Evolutionary conservation across 2,888 invertebrate genomes (phyloP), one percentile per base, ranked within the genome.

Genomic region (Philereme vetulata): DNA sequence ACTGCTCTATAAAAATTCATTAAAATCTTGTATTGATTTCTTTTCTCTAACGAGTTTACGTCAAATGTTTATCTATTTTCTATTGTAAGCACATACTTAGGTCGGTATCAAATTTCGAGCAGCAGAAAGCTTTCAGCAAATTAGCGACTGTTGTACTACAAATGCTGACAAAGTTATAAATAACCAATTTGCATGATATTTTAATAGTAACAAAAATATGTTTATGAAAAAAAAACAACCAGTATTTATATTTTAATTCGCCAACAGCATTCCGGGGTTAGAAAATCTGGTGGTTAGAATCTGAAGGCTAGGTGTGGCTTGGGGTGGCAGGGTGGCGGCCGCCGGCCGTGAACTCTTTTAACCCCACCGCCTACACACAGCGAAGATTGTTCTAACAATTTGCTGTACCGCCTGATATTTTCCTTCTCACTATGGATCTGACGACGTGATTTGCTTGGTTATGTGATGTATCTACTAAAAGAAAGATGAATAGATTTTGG

Each of bases 281-380:
- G 43, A 36, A 55, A 66, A 44, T 65, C 59, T 63, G 66, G 65
- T 75, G 74, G 62, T 52, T 84, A 85, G 82, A 87, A 85, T 87
- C 88, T 88, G 81, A 67, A 72, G 72, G 71, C 68, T 67, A 45
- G 67, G 65, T 63, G 70, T 75, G 75, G 74, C 74, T 60, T 61
- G 67, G 68, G 70, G 67, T 66, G 64, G 67, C 60, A 63, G 66
- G 63, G 71, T 65, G 73, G 67, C 70, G 71, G 70, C 68, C 60
- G 68, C 66, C 65, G 72, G 84, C 91, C 91, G 82, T 92, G 91
- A 92, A 91, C 92, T 85, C 85, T 34, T 66, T 61, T 88, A 88
- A 88, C 82, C 90, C 84, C 79, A 75, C 76, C 72, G 70, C 77
- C 75, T 55, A 62, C 65, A 65, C 66, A 70, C 53, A 51, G 40